Base-by-base conservation (phyloP, 1,140 invertebrate genomes). In the Pseudomyrmex flavicornis region DNA sequence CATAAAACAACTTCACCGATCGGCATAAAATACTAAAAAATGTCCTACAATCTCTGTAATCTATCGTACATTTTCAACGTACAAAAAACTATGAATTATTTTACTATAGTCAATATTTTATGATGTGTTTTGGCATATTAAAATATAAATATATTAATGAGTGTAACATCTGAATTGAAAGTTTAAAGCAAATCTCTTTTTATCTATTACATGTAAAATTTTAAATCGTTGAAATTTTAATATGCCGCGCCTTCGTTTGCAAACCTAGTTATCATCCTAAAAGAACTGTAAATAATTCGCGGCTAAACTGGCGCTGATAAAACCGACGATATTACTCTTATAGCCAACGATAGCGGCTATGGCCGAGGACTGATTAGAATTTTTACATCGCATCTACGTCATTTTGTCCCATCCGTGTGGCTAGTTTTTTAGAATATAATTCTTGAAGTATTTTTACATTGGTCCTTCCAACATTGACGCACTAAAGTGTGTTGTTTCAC, bases 261-360 rank as follows among this genome's bases (percentile, higher is more conserved):
- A 65, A 58, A 35, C 20, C 12, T 12, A 3, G 15, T 79, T 70
- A 58, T 79, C 76, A 20, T 17, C 2, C 15, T 1, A 10, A 44
- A 70, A 5, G 15, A 58, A 54, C 1, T 70, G 26, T 22, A 54
- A 69, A 54, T 69, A 56, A 4, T 12, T 2, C 26, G 52, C n/a
- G 17, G 44, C 12, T 79, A 50, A 72, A 48, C 26, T 4, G 70
- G 5, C 44, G 2, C 2, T 12, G 66, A 80, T 80, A 80, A 80
- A 35, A 3, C 35, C 12, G 20, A 13, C 12, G 20, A 72, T 72
- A 80, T 72, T 80, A 59, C 20, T 80, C n/a, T 17, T 44, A 48
- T 62, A 65, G 54, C 48, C 8, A n/a, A 59, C 22, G 48, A 35
- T 63, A 75, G 1, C 62, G 59, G 7, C 2, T 12, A 26, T 2